Evolutionary conservation across 2,888 invertebrate species (phyloP).

Genomic region (Ganaspis brasiliensis): DNA sequence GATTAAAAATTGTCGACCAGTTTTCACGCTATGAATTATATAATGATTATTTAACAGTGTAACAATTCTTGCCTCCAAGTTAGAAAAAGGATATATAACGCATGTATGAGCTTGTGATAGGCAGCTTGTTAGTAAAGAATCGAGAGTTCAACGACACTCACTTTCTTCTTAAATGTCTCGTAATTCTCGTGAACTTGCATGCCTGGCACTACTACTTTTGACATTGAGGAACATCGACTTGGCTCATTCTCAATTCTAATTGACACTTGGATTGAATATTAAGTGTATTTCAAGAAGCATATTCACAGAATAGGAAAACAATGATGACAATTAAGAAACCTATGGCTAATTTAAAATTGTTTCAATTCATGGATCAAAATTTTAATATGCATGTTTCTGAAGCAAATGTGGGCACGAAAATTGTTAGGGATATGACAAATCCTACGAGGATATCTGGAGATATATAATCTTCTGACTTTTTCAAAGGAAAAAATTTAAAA

Average conservation of each 20-base stretch:
- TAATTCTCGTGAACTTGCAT: slow-evolving; percentile 32
- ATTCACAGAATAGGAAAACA: no score
- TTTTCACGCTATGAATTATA: slow-evolving; percentile 66
- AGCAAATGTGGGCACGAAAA: no score
- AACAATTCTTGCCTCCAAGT: slow-evolving; percentile 72
- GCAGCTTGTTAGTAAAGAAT: slow-evolving; percentile 29
- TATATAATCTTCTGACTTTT: no score
- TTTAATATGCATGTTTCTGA: no score
- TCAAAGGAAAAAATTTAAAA: no score
- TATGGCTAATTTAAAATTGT: no score
- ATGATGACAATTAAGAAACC: no score
- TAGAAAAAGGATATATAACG: slow-evolving; percentile 61
- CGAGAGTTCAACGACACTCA: slow-evolving; percentile 32
- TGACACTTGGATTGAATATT: neutral
- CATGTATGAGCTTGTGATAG: neutral
- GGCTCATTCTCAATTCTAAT: slow-evolving; percentile 46
- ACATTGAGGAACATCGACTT: slow-evolving; percentile 42
- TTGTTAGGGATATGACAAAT: no score
- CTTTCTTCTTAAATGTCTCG: slow-evolving; percentile 38
- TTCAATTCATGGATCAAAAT: no score
- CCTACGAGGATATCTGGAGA: no score
- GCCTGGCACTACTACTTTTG: slow-evolving; percentile 22
- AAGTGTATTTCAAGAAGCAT: neutral
- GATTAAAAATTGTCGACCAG: slow-evolving; percentile 62
- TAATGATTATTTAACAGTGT: slow-evolving; percentile 69